Evolutionary conservation across 2,888 invertebrate species (phyloP), one percentile per base, ranked within the genome.

Genomic region (Spisula subtruncata): DNA sequence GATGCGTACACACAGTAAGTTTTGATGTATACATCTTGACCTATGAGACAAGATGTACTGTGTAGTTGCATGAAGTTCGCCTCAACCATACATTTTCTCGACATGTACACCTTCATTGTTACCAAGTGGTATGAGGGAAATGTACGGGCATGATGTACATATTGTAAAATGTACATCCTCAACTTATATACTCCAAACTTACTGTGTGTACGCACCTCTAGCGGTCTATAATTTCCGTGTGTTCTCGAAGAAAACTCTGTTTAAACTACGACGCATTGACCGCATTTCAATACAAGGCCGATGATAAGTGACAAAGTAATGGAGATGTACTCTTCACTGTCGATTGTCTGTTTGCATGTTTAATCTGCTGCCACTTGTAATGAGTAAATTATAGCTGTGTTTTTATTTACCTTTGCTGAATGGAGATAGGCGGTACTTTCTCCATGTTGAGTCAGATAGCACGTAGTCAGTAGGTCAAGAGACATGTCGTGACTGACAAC

Each of bases 261-360:
- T 66, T 12, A 66, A 66, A 66, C 60, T 66, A 8, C 60, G 60
- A 66, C 25, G 60, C 60, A 25, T n/a, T 66, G 60, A 66, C 60
- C 60, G 51, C 25, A 25, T 66, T 66, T 66, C 25, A n/a, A 25
- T n/a, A 66, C 25, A 25, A 66, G 60, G 60, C 25, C 60, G n/a
- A 66, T 25, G 6, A 66, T 25, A 5, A 25, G 25, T 12, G 25
- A 66, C n/a, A 66, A 66, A 25, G 60, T 25, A 25, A 66, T 66
- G 25, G 25, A 25, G 25, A n/a, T n/a, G n/a, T 25, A 66, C n/a
- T 66, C 60, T 66, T 66, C 8, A 66, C 25, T n/a, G 60, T n/a
- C 25, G 60, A 66, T 1, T n/a, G n/a, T 66, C 60, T 66, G 60
- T 66, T 66, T 66, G 60, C 25, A 66, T 25, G 0, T 25, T n/a